These are phyloP conservation scores for Lithodes maja DNA, from an alignment of 2,888 invertebrate genomes.

Conservation along the genomic window DNA sequence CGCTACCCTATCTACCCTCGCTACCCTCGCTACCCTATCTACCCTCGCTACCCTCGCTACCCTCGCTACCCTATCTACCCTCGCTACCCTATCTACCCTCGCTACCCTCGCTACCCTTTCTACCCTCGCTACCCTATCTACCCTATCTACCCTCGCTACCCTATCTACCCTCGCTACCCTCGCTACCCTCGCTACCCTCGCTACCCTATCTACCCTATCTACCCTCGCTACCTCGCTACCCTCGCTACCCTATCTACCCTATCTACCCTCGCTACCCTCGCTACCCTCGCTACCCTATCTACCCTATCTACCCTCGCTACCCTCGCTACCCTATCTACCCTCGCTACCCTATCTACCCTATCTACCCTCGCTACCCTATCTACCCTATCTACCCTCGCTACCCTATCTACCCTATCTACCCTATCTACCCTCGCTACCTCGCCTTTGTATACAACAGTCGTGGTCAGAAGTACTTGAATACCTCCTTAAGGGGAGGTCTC, in stretches of 20 bases:
- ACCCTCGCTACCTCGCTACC: not conserved
- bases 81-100: not conserved
- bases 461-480: too few relatives aligned
- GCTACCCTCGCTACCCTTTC: too few relatives aligned
- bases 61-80: not conserved
- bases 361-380: too few relatives aligned
- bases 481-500: too few relatives aligned
- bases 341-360: too few relatives aligned
- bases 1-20: not conserved
- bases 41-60: too few relatives aligned
- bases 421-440: too few relatives aligned
- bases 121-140: not conserved
- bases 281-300: not conserved
- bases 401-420: too few relatives aligned
- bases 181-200: too few relatives aligned
- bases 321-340: not conserved
- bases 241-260: not conserved
- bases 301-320: not conserved
- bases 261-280: not conserved
- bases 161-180: not conserved
- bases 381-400: too few relatives aligned
- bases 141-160: not conserved
- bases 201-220: not conserved
- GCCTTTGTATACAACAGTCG: too few relatives aligned
- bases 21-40: not conserved